These are phyloP conservation scores for Scleropages formosus DNA, from an alignment of 2,797 vertebrate species.

Conservation along the genomic window DNA sequence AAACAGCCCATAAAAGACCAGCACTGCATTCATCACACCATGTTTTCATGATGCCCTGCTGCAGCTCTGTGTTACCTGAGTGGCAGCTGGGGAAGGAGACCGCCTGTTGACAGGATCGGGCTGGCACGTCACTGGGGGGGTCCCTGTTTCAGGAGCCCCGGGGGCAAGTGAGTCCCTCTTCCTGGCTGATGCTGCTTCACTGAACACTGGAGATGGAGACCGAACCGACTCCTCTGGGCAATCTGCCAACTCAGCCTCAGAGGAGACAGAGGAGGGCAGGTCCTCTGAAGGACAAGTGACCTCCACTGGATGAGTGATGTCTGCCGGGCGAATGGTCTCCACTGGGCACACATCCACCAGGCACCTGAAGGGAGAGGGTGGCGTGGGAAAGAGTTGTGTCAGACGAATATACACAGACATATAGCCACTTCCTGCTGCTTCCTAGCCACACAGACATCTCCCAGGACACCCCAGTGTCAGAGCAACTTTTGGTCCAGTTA, in stretches of 20 bases:
- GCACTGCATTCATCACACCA: neutral
- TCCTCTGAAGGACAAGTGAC: too few species aligned
- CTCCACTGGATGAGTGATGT: too few species aligned
- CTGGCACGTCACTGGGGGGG: constrained; percentile 11
- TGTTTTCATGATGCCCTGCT: constrained; percentile 7
- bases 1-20: neutral
- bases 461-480: too few species aligned
- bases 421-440: too few species aligned
- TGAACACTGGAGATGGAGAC: neutral
- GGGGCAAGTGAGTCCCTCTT: neutral
- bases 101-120: constrained; percentile 1
- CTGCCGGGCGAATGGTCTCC: neutral
- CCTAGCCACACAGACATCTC: too few species aligned
- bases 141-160: neutral
- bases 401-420: neutral
- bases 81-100: neutral
- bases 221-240: neutral
- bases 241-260: neutral
- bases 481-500: neutral
- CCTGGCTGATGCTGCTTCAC: neutral
- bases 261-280: neutral
- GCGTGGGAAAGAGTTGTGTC: neutral
- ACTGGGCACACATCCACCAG: constrained; percentile 19
- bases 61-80: constrained; percentile 13
- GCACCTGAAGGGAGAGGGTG: neutral